These are phyloP conservation scores for Melanogrammus aeglefinus DNA, from an alignment of 2,797 vertebrate genomes.

Conservation along the genomic window DNA sequence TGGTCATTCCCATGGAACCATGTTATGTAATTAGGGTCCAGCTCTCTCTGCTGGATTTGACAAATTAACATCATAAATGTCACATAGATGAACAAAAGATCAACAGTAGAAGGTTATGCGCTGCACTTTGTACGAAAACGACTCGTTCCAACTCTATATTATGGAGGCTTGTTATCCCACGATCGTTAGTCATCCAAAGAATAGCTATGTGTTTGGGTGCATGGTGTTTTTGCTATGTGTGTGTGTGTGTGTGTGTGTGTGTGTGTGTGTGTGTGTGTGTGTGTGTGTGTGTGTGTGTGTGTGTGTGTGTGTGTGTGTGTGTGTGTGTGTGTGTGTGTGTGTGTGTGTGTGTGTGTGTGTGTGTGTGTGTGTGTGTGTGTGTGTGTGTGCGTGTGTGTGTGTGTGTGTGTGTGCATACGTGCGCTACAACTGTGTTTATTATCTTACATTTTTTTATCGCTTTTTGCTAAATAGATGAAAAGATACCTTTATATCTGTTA, in stretches of 20 bases:
- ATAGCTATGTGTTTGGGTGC: background rate
- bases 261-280: too few relatives aligned
- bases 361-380: background rate
- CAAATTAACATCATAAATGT: slow-evolving; percentile 1
- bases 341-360: too few relatives aligned
- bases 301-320: too few relatives aligned
- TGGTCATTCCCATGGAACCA: slow-evolving; percentile 41
- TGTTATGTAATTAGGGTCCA: slow-evolving; percentile 31
- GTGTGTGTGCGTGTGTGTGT: background rate
- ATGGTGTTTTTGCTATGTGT: too few relatives aligned
- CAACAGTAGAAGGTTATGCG: background rate
- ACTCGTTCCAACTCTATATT: background rate
- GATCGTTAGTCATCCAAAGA: background rate
- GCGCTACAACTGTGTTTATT: background rate
- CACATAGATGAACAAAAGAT: background rate
- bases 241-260: too few relatives aligned
- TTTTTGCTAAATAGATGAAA: background rate
- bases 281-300: too few relatives aligned
- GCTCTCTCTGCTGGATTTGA: background rate
- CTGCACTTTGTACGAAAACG: background rate
- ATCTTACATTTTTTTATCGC: too few relatives aligned
- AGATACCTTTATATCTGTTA: background rate
- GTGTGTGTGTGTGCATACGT: background rate
- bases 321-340: too few relatives aligned
- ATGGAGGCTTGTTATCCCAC: background rate